Conservation (phyloP, 2,113 vertebrate genomes). For the Apeltes quadracus region DNA sequence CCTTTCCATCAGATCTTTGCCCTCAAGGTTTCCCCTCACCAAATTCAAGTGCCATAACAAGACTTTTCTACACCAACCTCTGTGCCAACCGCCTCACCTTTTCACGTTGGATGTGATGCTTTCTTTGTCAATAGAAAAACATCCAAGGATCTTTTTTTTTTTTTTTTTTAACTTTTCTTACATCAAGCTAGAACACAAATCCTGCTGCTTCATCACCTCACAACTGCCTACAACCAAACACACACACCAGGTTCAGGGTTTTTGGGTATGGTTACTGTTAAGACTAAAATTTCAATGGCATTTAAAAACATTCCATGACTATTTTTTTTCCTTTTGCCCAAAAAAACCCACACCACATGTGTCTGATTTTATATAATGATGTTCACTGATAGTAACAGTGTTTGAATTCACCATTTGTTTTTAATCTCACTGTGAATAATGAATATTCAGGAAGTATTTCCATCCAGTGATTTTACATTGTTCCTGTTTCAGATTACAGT, state of each 20-base stretch:
- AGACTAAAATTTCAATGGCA: constrained; percentile 1
- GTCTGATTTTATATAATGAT: constrained; percentile 10
- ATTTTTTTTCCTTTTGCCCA: constrained; percentile 3
- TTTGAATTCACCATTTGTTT: neutral
- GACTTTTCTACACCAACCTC: constrained; percentile 33
- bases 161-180: constrained; percentile 1
- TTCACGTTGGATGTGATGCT: constrained; percentile 17
- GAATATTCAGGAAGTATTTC: constrained; percentile 27
- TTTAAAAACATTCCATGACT: constrained; percentile 39
- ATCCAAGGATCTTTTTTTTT: too few species aligned
- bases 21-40: constrained; percentile 26
- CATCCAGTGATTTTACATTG: constrained; percentile 29
- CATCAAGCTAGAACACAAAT: constrained; percentile 37
- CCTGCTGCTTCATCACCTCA: constrained; percentile 59
- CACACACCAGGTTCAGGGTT: constrained; percentile 12
- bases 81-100: constrained; percentile 33
- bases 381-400: constrained; percentile 17
- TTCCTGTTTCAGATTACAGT: constrained; percentile 7
- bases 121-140: constrained; percentile 14
- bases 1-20: constrained; percentile 41
- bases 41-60: constrained; percentile 52
- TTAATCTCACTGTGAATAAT: constrained; percentile 19
- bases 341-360: constrained; percentile 10
- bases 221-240: constrained; percentile 7
- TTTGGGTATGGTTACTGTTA: constrained; percentile 17